Conservation (phyloP, 2,888 invertebrate genomes). For the Caenorhabditis angaria region DNA sequence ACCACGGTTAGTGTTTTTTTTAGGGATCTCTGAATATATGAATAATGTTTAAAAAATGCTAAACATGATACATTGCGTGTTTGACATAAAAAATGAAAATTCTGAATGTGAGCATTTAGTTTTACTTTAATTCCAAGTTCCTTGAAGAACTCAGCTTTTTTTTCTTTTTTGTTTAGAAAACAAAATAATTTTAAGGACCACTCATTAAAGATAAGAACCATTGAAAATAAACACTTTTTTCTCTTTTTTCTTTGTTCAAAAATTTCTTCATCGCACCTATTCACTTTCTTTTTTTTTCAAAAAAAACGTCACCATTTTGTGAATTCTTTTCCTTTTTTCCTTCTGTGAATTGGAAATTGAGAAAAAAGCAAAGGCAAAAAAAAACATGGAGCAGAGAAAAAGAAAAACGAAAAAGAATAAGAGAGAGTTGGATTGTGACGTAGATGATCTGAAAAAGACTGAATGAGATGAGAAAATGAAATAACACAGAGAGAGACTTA, state of each 20-base stretch:
- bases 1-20: not conserved
- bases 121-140: not conserved
- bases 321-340: not conserved
- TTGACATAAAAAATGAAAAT: not conserved
- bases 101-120: not conserved
- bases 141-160: not conserved
- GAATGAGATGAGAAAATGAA: conserved; percentile 24
- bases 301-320: conserved; percentile 7
- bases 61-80: conserved; percentile 44
- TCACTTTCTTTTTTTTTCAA: conserved; percentile 3
- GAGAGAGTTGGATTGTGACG: conserved; percentile 26
- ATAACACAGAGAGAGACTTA: conserved; percentile 7
- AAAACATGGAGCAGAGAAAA: conserved; percentile 14
- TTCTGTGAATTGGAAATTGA: not conserved
- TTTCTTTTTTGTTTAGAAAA: not conserved
- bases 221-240: conserved; percentile 5
- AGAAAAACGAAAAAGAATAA: conserved; percentile 13
- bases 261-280: conserved; percentile 10
- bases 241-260: not conserved
- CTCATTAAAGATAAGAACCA: not conserved
- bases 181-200: not conserved
- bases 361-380: conserved; percentile 10
- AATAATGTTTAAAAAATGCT: conserved; percentile 2
- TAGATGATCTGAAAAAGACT: conserved; percentile 47
- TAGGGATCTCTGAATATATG: conserved; percentile 1